A percentile compares a stretch with the other conserved stretches of the same genome.
phyloP scores from a whole-genome alignment of 2,113 vertebrate genomes.

The Isichthys henryi region DNA sequence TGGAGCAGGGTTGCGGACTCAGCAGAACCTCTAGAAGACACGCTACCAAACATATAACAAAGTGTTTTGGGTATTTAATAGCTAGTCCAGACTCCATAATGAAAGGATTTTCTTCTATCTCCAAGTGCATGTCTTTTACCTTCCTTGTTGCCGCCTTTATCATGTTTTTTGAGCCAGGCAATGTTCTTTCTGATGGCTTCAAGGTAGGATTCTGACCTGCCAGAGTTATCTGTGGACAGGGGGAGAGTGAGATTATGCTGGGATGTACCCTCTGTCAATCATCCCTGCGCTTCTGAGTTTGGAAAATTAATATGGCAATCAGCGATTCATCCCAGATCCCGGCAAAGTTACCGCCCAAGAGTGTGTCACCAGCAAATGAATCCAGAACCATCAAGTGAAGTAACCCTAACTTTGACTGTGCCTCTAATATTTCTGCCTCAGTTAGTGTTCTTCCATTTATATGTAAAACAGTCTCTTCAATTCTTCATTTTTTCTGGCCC shows the following conservation, averaged over 20 bases:
- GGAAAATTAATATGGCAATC: slow-evolving; percentile 1
- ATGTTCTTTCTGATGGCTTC: slow-evolving; percentile 98
- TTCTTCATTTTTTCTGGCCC: background rate
- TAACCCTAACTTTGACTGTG: background rate
- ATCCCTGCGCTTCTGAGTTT: background rate
- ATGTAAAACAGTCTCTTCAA: slow-evolving; percentile 2
- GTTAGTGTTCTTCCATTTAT: background rate
- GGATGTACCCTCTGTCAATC: background rate
- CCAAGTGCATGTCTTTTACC: slow-evolving; percentile 55
- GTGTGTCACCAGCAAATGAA: background rate
- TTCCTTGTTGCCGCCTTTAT: slow-evolving; percentile 84
- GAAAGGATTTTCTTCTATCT: background rate
- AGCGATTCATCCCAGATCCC: background rate
- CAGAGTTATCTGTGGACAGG: slow-evolving; percentile 47
- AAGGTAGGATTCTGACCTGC: slow-evolving; percentile 85
- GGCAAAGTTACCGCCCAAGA: background rate
- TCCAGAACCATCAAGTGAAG: background rate
- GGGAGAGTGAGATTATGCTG: background rate
- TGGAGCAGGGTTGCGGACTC: background rate
- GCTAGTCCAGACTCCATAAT: background rate
- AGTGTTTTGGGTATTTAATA: background rate
- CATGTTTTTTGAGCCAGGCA: slow-evolving; percentile 93
- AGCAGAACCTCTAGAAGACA: background rate
- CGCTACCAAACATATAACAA: background rate
- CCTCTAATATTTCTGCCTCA: background rate